phyloP scores from a whole-genome alignment of 1,140 invertebrate species.

The Paramacrobiotus metropolitanus region DNA sequence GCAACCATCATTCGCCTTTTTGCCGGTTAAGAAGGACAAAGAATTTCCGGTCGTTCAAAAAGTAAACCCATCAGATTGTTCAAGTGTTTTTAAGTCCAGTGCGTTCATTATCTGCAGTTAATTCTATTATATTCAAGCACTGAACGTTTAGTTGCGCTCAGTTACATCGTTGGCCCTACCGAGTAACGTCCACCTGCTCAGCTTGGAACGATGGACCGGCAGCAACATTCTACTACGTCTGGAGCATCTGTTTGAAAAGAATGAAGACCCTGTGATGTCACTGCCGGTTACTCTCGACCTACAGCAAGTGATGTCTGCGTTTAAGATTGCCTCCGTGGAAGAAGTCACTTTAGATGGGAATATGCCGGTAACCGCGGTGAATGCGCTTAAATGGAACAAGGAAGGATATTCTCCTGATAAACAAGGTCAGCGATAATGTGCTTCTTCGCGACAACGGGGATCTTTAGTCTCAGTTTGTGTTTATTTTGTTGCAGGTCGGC shows the following conservation, averaged over 20 bases:
- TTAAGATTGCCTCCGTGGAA: conserved; percentile 29
- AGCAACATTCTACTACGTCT: conserved; percentile 45
- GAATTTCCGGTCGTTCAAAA: too few relatives aligned
- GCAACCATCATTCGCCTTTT: conserved; percentile 25
- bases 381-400: too few relatives aligned
- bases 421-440: too few relatives aligned
- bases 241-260: conserved; percentile 59
- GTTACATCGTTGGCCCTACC: conserved; percentile 34
- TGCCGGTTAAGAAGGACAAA: conserved; percentile 15
- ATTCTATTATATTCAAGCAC: too few relatives aligned
- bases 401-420: too few relatives aligned
- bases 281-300: conserved; percentile 28
- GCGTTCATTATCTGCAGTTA: too few relatives aligned
- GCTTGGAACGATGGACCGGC: conserved; percentile 54
- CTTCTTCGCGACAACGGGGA: too few relatives aligned
- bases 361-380: conserved; percentile 15
- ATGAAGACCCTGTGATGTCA: conserved; percentile 35
- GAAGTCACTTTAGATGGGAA: conserved; percentile 47
- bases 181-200: conserved; percentile 55
- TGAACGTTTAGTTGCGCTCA: too few relatives aligned
- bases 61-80: conserved; percentile 19
- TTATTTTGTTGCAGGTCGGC: too few relatives aligned
- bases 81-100: conserved; percentile 23
- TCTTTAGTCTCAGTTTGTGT: too few relatives aligned
- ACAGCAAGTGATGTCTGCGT: conserved; percentile 32